Conservation (phyloP, 2,888 invertebrate genomes). For the Piscicola geometra region DNA sequence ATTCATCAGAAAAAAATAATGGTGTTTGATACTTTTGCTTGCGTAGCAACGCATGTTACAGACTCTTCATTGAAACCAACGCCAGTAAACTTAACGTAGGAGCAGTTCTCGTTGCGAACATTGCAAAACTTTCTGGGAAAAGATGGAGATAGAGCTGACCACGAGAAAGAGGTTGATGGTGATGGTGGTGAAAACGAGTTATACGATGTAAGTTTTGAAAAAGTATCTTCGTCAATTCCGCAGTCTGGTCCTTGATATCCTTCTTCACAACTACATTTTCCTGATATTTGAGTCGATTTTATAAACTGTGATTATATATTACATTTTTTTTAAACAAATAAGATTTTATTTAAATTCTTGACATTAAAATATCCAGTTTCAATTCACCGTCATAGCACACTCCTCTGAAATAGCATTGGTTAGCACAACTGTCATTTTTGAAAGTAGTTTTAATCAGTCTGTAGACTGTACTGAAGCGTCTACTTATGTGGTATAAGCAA, state of each 20-base stretch:
- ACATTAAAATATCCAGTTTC: background rate
- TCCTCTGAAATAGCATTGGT: conserved; percentile 34
- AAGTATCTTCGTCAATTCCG: background rate
- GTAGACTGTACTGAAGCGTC: background rate
- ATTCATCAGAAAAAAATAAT: background rate
- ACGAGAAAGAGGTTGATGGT: no score
- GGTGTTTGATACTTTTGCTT: background rate
- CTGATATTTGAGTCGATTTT: background rate
- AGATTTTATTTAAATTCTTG: no score
- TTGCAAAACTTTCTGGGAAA: conserved; percentile 5
- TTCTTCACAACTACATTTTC: background rate
- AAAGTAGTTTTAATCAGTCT: background rate
- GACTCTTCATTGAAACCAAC: background rate
- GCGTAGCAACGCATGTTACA: background rate
- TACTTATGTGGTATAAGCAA: conserved; percentile 30
- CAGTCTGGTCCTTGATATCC: background rate
- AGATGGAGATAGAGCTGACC: background rate
- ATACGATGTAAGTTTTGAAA: background rate
- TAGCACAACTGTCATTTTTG: conserved; percentile 34
- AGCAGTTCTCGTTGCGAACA: conserved; percentile 14
- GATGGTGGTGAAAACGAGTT: background rate
- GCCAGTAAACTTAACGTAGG: background rate
- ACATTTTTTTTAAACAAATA: background rate
- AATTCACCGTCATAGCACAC: background rate
- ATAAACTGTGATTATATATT: background rate